Conservation (phyloP, 2,888 invertebrate species). For the Abrostola tripartita region DNA sequence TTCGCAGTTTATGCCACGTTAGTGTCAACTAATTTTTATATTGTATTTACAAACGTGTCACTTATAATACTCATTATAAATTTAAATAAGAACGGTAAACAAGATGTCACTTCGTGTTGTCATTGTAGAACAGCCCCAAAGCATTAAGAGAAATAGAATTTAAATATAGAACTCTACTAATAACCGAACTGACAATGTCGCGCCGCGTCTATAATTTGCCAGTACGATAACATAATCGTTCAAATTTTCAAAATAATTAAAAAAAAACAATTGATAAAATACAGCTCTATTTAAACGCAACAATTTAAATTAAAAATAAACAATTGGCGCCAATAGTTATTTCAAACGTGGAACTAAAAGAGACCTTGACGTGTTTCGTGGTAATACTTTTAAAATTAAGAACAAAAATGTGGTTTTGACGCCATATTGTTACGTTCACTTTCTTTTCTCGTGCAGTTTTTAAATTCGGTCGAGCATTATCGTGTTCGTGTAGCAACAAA, state of each 20-base stretch:
- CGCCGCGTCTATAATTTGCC: slow-evolving; percentile 75
- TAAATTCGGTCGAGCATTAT: slow-evolving; percentile 11
- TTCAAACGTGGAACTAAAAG: slow-evolving; percentile 23
- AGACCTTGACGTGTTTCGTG: slow-evolving; percentile 9
- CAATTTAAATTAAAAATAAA: slow-evolving; percentile 28
- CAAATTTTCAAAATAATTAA: slow-evolving; percentile 52
- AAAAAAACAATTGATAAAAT: slow-evolving; percentile 16
- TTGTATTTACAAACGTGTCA: too few relatives aligned
- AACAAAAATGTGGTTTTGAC: slow-evolving; percentile 28
- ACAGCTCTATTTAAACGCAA: background rate
- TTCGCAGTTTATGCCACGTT: too few relatives aligned
- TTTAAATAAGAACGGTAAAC: background rate
- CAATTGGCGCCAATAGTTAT: slow-evolving; percentile 29
- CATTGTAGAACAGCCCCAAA: slow-evolving; percentile 68
- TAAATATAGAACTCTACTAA: slow-evolving; percentile 74
- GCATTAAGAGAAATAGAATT: slow-evolving; percentile 64
- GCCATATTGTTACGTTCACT: slow-evolving; percentile 31
- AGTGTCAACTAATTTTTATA: too few relatives aligned
- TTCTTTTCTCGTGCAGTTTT: slow-evolving; percentile 11
- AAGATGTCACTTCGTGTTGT: slow-evolving; percentile 5
- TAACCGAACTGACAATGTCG: slow-evolving; percentile 81
- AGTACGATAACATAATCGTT: slow-evolving; percentile 60
- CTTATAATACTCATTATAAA: background rate
- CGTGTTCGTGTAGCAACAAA: slow-evolving; percentile 4
- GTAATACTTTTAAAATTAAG: slow-evolving; percentile 19